These are phyloP conservation scores for Labroides dimidiatus DNA, from an alignment of 2,797 vertebrate genomes.

Conservation along the genomic window DNA sequence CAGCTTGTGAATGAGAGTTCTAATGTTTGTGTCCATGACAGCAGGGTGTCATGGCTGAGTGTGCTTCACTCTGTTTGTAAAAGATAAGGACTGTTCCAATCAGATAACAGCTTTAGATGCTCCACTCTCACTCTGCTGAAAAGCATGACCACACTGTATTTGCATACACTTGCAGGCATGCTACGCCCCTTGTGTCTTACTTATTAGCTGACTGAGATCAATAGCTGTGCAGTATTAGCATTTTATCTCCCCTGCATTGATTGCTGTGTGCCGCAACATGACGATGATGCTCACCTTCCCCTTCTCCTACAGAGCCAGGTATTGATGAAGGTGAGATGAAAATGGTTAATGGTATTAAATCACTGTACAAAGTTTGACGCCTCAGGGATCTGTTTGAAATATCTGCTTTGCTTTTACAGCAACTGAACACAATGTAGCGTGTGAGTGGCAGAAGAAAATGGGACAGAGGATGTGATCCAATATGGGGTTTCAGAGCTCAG, in stretches of 20 bases:
- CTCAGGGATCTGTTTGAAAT: conserved; percentile 15
- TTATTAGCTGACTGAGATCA: conserved; percentile 42
- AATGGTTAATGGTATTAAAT: conserved; percentile 40
- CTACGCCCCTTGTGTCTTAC: conserved; percentile 17
- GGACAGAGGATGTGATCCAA: conserved; percentile 12
- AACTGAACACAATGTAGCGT: conserved; percentile 3
- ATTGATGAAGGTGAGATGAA: conserved; percentile 31
- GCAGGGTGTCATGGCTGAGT: conserved; percentile 18
- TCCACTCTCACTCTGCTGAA: conserved; percentile 24
- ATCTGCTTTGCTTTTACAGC: conserved; percentile 9
- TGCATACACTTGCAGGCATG: conserved; percentile 37
- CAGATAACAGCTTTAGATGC: conserved; percentile 22
- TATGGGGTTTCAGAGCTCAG: not conserved
- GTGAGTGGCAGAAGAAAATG: conserved; percentile 4
- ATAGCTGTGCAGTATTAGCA: conserved; percentile 51
- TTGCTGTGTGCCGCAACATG: not conserved
- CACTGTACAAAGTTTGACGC: conserved; percentile 36
- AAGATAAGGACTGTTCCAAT: conserved; percentile 55
- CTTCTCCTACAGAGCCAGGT: conserved; percentile 7
- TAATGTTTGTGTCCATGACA: conserved; percentile 13
- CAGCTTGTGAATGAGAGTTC: not conserved
- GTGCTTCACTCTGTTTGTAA: conserved; percentile 18
- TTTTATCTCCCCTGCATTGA: conserved; percentile 38
- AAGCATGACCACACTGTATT: conserved; percentile 23
- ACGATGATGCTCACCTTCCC: conserved; percentile 31